A percentile compares a stretch with the other conserved stretches of the same genome.
phyloP scores from a whole-genome alignment of 1,140 invertebrate genomes.

The Maconellicoccus hirsutus region DNA sequence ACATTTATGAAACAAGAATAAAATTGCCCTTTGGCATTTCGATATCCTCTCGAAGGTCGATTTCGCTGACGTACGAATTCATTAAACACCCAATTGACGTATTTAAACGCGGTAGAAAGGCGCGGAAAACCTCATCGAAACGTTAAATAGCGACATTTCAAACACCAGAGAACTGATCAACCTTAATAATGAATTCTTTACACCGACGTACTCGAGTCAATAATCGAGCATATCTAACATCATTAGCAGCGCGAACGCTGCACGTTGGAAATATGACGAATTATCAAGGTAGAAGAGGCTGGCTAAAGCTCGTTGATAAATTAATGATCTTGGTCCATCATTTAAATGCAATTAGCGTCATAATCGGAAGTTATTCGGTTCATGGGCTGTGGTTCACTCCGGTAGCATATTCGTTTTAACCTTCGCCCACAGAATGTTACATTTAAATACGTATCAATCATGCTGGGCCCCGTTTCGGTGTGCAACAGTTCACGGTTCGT shows the following conservation, averaged over 20 bases:
- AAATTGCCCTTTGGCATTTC: no score
- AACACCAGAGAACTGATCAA: not conserved
- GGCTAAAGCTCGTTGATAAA: not conserved
- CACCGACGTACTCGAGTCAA: not conserved
- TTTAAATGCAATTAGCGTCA: slow-evolving; percentile 9
- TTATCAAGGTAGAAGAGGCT: not conserved
- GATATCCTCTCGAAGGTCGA: no score
- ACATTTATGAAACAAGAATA: no score
- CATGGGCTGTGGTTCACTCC: not conserved
- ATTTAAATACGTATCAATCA: slow-evolving; percentile 10
- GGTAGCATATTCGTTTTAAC: slow-evolving; percentile 3
- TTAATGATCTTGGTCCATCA: slow-evolving; percentile 4
- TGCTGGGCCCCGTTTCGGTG: not conserved
- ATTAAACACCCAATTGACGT: no score
- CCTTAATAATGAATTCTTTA: slow-evolving; percentile 5
- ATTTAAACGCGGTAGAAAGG: no score
- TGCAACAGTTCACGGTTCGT: slow-evolving; percentile 2
- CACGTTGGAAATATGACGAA: not conserved
- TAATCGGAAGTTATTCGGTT: slow-evolving; percentile 3
- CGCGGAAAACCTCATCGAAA: no score
- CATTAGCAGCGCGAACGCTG: not conserved
- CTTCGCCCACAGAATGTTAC: slow-evolving; percentile 2
- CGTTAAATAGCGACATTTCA: no score
- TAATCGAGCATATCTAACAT: not conserved
- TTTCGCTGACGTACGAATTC: no score